phyloP scores from a whole-genome alignment of 2,888 invertebrate genomes.

The Andrena hattorfiana region DNA sequence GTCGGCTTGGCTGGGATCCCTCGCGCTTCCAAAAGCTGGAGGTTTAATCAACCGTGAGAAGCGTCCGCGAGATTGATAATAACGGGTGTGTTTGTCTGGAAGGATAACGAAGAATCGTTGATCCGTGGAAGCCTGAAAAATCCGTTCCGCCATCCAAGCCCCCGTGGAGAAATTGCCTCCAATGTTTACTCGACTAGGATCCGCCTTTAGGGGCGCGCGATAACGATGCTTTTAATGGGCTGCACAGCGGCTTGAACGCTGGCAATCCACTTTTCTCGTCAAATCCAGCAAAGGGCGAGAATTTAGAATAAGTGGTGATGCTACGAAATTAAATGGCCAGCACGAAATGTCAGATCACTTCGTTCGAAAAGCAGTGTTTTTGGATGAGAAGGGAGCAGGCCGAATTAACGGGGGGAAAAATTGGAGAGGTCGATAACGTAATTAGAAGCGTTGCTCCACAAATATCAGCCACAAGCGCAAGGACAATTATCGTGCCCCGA shows the following conservation, averaged over 20 bases:
- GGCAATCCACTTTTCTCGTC: no score
- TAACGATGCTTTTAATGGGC: no score
- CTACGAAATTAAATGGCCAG: no score
- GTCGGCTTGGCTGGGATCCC: conserved; percentile 26
- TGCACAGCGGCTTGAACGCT: no score
- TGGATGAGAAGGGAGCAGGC: not conserved
- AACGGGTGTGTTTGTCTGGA: conserved; percentile 43
- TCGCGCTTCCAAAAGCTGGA: conserved; percentile 14
- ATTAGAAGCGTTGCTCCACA: conserved; percentile 4
- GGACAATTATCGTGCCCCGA: conserved; percentile 45
- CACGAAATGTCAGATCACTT: no score
- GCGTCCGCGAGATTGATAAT: conserved; percentile 55
- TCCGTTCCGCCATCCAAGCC: not conserved
- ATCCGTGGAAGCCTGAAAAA: conserved; percentile 37
- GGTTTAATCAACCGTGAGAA: conserved; percentile 54
- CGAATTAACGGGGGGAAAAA: not conserved
- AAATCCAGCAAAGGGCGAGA: no score
- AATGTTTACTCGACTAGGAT: not conserved
- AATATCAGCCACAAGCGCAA: not conserved
- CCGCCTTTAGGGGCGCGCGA: not conserved
- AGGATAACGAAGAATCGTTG: conserved; percentile 46
- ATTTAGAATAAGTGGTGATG: no score
- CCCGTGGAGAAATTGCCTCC: not conserved
- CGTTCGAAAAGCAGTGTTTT: not conserved
- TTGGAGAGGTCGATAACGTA: not conserved